Evolutionary conservation across 2,113 vertebrate species (phyloP), one percentile per base, ranked within the genome.

Genomic region (Labeo catla): DNA sequence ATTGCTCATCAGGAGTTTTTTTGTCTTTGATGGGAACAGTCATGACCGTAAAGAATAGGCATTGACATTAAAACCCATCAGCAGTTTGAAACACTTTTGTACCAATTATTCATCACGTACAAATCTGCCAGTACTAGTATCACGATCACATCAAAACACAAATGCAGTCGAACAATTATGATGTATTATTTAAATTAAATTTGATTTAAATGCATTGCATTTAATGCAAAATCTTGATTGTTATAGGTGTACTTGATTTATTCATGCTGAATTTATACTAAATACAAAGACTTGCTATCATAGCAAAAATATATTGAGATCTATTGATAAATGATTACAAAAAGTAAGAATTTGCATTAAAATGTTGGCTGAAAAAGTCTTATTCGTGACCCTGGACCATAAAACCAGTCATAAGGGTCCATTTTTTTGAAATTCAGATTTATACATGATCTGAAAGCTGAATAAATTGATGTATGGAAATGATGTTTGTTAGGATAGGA

Each of bases 1-100:
- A 65, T 89, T 87, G 84, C 88, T 89, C 88, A 89, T 85, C 73
- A 13, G 88, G 81, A 84, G 57, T 47, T 89, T 89, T 78, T 47
- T 16, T 43, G 28, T 80, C 39, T 72, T 15, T 50, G 66, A 81
- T 19, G 19, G 39, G 28, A 34, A 83, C 11, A 39, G 66, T 11
- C 54, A 2, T 83, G 66, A 83, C 81, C 59, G 47, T 73, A 73
- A 73, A 73, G 54, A 39, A 79, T 39, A 19, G 36, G 4, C 21
- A 3, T 39, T 78, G 76, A 57, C 49, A 54, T 78, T 78, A 12
- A 59, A 78, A 21, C 19, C 10, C 10, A n/a, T 79, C 34, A n/a
- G 54, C 16, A 6, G 1, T 12, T 78, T 52, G 8, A 28, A 19
- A 72, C 16, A 19, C 15, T 16, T 19, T 72, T 72, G 65, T 43